Base-by-base conservation (phyloP, 2,888 invertebrate genomes). In the Belgica antarctica region DNA sequence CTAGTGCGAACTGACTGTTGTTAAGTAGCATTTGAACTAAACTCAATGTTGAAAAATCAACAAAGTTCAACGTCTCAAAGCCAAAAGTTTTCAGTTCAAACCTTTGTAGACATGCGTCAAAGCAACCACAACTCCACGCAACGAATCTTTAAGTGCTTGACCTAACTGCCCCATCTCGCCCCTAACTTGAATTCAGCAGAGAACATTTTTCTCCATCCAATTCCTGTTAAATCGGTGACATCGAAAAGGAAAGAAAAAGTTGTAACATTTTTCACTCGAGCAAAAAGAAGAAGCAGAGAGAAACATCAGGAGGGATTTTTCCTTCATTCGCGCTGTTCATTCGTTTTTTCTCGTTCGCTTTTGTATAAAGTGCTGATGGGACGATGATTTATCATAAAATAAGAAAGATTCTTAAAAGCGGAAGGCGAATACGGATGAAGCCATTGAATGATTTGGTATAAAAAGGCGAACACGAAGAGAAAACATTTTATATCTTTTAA, bases 311-410 rank as follows among this genome's bases (percentile, higher is more conserved):
- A 31, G 19, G 34, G 62, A 31, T 62, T 62, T 31, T 57, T 41
- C 41, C 15, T 41, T 15, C 3, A n/a, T n/a, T 41, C 41, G 41
- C 41, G n/a, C n/a, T n/a, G n/a, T n/a, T n/a, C n/a, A n/a, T n/a
- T n/a, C n/a, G n/a, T n/a, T n/a, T n/a, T 41, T 41, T 41, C 10
- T 7, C 41, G 10, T 41, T 12, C 41, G 7, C 15, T 12, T 12
- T 7, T n/a, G 25, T 10, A 36, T 46, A 63, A 63, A 63, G 63
- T 63, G 63, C 63, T 63, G 63, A 63, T 63, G 63, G 41, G 25
- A 63, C 41, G 63, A 63, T 63, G 63, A 63, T 63, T 63, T 63
- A 63, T 63, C 63, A 63, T 63, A 63, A 63, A 63, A 63, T 10
- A 62, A 12, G 62, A n/a, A 12, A 62, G 62, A 27, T 22, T 62